Base-by-base conservation (phyloP, 2,888 invertebrate species). In the Eupithecia exiguata region DNA sequence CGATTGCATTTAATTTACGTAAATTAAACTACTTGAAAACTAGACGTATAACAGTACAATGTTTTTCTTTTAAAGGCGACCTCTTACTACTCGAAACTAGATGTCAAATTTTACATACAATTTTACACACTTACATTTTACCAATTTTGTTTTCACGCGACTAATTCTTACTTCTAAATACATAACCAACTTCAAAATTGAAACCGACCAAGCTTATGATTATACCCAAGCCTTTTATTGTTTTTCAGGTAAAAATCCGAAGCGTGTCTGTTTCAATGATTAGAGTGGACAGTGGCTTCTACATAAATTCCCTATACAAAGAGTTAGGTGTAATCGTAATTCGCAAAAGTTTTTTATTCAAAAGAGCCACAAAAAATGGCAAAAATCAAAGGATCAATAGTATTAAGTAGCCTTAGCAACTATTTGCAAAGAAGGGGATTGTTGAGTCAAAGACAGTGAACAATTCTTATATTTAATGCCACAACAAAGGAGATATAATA, bases 341-440 rank as follows among this genome's bases (percentile, higher is more conserved):
- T 38, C 36, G n/a, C 65, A 21, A 65, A 65, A 10, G 38, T 40
- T 36, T 49, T 69, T 62, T 63, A 36, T 18, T 36, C 0, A 63
- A 63, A 18, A 63, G 12, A 10, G 21, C 21, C 0, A 40, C 67
- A 70, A 63, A 67, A 58, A n/a, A n/a, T n/a, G n/a, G n/a, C n/a
- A n/a, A n/a, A 66, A 72, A 67, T 63, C 62, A 49, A 63, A 70
- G 65, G 36, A 38, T 72, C 69, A 82, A 84, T 81, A 83, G 82
- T 82, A 83, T 80, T 84, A 84, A 82, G 86, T 84, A 88, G 85
- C 84, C 75, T 79, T 79, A 81, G 80, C 82, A 80, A 85, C 87
- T 88, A 84, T 86, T 83, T 82, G 73, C 76, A 81, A 84, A 84
- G 84, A 87, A 86, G 86, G 84, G 85, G 87, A 89, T 89, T 85